These are phyloP conservation scores for Agriopis marginaria DNA, from an alignment of 2,888 invertebrate species.

Conservation along the genomic window DNA sequence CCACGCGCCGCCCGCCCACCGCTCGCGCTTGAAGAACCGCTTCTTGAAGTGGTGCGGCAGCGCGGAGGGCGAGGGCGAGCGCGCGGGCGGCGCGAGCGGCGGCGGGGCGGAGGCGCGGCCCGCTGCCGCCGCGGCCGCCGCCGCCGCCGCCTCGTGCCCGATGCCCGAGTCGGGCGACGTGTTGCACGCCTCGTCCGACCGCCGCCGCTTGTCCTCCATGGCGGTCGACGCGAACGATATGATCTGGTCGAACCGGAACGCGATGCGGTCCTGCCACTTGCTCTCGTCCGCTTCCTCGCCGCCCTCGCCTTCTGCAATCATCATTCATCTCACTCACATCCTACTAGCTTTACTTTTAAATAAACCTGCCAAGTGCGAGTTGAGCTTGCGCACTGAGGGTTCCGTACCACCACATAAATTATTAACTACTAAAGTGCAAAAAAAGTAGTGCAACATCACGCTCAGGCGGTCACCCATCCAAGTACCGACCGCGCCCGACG, in stretches of 20 bases:
- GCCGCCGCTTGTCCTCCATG: conserved; percentile 93
- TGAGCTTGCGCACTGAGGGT: too few relatives aligned
- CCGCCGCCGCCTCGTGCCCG: conserved; percentile 88
- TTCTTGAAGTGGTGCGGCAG: conserved; percentile 91
- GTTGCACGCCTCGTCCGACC: conserved; percentile 93
- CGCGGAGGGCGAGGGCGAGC: conserved; percentile 75
- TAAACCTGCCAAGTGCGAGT: background rate
- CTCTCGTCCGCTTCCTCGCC: conserved; percentile 92
- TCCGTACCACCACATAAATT: too few relatives aligned
- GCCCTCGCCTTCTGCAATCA: conserved; percentile 84
- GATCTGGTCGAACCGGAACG: conserved; percentile 96
- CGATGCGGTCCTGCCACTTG: conserved; percentile 97
- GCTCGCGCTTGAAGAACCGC: conserved; percentile 92
- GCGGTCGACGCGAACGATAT: conserved; percentile 97
- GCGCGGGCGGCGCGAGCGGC: conserved; percentile 64
- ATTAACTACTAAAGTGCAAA: too few relatives aligned
- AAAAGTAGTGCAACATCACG: too few relatives aligned
- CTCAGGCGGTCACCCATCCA: too few relatives aligned
- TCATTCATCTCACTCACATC: background rate
- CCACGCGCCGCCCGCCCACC: conserved; percentile 88
- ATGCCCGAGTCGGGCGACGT: conserved; percentile 94
- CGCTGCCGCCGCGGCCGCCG: conserved; percentile 66
- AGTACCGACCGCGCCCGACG: too few relatives aligned
- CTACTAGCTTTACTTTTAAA: background rate
- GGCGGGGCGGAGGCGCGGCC: conserved; percentile 66